Percentiles rank a stretch among this genome's conserved stretches.
Conservation (phyloP, 2,113 vertebrate species). For the Zosterops borbonicus region DNA sequence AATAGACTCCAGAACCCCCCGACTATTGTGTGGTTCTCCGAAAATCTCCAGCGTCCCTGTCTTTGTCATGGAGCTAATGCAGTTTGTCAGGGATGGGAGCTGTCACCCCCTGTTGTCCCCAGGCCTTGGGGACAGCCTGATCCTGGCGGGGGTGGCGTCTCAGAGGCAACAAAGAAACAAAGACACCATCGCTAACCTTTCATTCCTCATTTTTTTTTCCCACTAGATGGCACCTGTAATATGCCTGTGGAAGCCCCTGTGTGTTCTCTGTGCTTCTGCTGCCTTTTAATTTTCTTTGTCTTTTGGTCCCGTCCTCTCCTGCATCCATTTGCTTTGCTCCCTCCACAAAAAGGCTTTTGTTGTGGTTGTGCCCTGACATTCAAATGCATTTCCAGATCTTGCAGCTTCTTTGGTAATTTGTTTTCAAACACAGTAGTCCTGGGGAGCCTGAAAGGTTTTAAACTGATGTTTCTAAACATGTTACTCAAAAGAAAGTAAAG, state of each 20-base stretch:
- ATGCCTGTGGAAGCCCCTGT: not conserved
- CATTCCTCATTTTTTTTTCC: not conserved
- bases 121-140: rapidly evolving
- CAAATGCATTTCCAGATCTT: rapidly evolving
- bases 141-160: not conserved
- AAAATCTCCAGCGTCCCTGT: rapidly evolving
- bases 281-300: not conserved
- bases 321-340: not conserved
- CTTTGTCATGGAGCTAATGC: rapidly evolving
- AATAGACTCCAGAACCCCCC: not conserved
- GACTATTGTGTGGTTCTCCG: not conserved
- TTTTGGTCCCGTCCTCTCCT: not conserved
- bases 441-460: not conserved
- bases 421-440: not conserved
- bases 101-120: not conserved
- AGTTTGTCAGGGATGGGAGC: not conserved
- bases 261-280: not conserved
- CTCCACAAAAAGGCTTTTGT: not conserved
- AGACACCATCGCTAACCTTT: not conserved
- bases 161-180: rapidly evolving
- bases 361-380: rapidly evolving
- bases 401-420: not conserved
- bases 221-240: not conserved
- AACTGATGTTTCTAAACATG: not conserved
- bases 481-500: not conserved